These are phyloP conservation scores for Vicugna pacos DNA, from an alignment of 2,113 vertebrate genomes.

Conservation along the genomic window DNA sequence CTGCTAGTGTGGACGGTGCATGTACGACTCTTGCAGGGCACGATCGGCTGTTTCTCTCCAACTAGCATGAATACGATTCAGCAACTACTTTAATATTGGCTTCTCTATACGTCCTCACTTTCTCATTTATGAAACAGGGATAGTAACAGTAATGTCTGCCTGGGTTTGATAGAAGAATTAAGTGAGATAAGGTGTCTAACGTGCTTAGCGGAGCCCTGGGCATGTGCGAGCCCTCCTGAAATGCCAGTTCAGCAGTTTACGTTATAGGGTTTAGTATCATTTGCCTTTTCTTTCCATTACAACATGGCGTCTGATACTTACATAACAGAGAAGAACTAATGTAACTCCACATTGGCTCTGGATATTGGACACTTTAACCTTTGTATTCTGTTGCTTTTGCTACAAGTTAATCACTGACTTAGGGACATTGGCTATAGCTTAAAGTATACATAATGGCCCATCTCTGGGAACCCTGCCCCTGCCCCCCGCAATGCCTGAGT, in stretches of 20 bases:
- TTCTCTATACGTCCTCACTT: neutral
- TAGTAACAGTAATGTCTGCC: no score
- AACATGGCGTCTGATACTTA: neutral
- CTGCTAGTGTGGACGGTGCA: accelerated
- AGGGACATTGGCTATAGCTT: no score
- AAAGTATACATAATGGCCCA: no score
- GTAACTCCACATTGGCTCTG: no score
- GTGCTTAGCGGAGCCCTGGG: accelerated
- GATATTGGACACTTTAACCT: no score
- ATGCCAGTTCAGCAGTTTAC: no score
- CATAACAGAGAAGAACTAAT: no score
- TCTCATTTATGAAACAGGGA: neutral
- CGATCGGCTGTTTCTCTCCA: neutral
- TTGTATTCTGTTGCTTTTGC: no score
- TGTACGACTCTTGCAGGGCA: neutral
- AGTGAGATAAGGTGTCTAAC: neutral
- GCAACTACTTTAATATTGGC: neutral
- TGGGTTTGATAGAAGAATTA: neutral
- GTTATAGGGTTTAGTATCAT: neutral
- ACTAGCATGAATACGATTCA: neutral
- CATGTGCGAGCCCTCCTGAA: neutral
- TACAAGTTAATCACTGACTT: no score
- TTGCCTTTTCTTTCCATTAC: neutral
- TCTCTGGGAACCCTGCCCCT: no score
- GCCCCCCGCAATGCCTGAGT: no score